Conservation (phyloP, 2,797 vertebrate genomes). For the Acanthis flammea region DNA sequence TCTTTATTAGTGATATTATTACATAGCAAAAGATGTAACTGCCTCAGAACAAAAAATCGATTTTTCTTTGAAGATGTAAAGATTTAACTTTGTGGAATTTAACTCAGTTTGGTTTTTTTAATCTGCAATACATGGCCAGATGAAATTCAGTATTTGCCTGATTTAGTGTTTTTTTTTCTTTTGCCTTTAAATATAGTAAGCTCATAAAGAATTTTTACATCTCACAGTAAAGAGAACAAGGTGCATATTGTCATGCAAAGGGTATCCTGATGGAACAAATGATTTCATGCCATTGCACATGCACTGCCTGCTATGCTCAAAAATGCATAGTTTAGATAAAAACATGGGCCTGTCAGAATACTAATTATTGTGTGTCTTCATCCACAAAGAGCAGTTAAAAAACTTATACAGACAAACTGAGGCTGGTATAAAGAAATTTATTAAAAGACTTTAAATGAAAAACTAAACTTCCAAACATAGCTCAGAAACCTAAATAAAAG, state of each 20-base stretch:
- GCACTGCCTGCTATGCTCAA: background rate
- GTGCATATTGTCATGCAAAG: background rate
- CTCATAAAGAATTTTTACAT: background rate
- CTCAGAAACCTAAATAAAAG: background rate
- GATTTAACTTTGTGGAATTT: background rate
- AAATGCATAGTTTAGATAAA: background rate
- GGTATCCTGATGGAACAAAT: background rate
- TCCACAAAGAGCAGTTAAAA: background rate
- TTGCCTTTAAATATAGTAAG: background rate
- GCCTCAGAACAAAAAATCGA: conserved; percentile 9
- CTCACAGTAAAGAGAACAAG: background rate
- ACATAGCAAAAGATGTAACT: background rate
- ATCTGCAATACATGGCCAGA: conserved; percentile 10
- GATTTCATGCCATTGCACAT: background rate
- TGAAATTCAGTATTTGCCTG: background rate
- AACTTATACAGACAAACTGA: background rate
- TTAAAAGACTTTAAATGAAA: background rate
- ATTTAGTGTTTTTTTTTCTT: conserved; percentile 22
- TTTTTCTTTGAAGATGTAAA: conserved; percentile 8
- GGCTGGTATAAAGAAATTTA: background rate
- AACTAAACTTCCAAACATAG: background rate
- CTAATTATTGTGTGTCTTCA: background rate
- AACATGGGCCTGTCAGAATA: background rate
- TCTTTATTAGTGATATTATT: conserved; percentile 31
- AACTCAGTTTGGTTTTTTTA: background rate